Evolutionary conservation across 1,140 invertebrate genomes (phyloP).

Genomic region (Nomia melanderi): DNA sequence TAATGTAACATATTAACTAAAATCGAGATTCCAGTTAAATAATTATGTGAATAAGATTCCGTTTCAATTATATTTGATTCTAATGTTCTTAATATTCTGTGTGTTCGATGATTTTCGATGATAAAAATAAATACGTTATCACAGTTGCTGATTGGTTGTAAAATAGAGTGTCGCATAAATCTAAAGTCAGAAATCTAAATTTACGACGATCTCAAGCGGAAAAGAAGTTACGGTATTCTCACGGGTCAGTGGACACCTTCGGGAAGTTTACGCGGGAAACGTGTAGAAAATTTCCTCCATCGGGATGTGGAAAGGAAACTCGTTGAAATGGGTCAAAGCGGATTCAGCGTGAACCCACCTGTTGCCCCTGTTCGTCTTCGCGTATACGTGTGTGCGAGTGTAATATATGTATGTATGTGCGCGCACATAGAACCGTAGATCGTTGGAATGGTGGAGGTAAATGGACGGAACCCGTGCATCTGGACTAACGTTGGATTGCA

Average conservation of each 20-base stretch:
- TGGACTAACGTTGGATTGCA: constrained; percentile 53
- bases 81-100: too few relatives aligned
- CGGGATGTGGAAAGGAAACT: constrained; percentile 51
- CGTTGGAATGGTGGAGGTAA: constrained; percentile 42
- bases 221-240: constrained; percentile 16
- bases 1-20: too few relatives aligned
- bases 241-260: neutral
- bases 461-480: constrained; percentile 44
- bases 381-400: neutral
- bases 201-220: neutral
- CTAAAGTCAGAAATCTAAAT: neutral
- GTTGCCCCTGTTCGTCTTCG: constrained; percentile 64
- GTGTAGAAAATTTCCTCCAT: constrained; percentile 58
- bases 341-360: constrained; percentile 70
- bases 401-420: neutral
- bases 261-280: constrained; percentile 56
- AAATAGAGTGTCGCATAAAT: neutral
- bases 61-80: too few relatives aligned
- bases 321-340: constrained; percentile 63
- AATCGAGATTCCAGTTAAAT: too few relatives aligned
- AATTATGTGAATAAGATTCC: too few relatives aligned
- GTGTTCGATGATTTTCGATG: too few relatives aligned
- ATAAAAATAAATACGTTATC: neutral
- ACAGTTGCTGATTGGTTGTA: neutral
- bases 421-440: neutral